A percentile compares a stretch with the other conserved stretches of the same genome.
Conservation (phyloP, 2,888 invertebrate genomes). For the Electrophaes corylata region DNA sequence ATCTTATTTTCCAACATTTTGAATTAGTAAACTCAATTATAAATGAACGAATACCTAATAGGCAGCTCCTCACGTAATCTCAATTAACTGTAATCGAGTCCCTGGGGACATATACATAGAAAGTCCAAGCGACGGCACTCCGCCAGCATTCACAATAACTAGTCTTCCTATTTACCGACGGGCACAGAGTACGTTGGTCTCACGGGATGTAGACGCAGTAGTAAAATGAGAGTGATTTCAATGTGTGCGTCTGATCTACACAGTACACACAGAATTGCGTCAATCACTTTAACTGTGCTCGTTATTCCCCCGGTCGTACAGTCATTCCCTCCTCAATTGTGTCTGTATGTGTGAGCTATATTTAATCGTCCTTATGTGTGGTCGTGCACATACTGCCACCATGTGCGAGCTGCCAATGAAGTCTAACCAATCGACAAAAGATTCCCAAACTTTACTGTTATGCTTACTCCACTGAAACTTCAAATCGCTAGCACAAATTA, state of each 20-base stretch:
- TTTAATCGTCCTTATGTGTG: constrained; percentile 75
- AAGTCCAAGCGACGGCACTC: constrained; percentile 55
- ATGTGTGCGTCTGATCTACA: constrained; percentile 69
- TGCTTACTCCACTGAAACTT: not conserved
- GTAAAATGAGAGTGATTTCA: constrained; percentile 68
- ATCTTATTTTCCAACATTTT: not conserved
- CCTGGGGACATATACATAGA: constrained; percentile 58
- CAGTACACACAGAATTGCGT: constrained; percentile 70
- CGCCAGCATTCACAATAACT: constrained; percentile 71
- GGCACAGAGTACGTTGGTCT: constrained; percentile 70
- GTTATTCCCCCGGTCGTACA: constrained; percentile 70
- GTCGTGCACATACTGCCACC: constrained; percentile 66
- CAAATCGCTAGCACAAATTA: not conserved
- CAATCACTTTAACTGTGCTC: constrained; percentile 70
- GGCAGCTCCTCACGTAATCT: constrained; percentile 42
- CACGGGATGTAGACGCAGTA: constrained; percentile 77
- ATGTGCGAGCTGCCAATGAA: constrained; percentile 81
- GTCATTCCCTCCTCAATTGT: constrained; percentile 58
- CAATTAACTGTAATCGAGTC: constrained; percentile 59
- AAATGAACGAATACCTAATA: constrained; percentile 6
- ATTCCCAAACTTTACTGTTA: constrained; percentile 63
- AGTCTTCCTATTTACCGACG: constrained; percentile 65
- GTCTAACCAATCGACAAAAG: constrained; percentile 67
- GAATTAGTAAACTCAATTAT: not conserved
- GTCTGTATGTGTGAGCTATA: constrained; percentile 74